Percentiles rank a stretch among this genome's conserved stretches.
Conservation (phyloP, 2,888 invertebrate species). For the Drosophila affinis region DNA sequence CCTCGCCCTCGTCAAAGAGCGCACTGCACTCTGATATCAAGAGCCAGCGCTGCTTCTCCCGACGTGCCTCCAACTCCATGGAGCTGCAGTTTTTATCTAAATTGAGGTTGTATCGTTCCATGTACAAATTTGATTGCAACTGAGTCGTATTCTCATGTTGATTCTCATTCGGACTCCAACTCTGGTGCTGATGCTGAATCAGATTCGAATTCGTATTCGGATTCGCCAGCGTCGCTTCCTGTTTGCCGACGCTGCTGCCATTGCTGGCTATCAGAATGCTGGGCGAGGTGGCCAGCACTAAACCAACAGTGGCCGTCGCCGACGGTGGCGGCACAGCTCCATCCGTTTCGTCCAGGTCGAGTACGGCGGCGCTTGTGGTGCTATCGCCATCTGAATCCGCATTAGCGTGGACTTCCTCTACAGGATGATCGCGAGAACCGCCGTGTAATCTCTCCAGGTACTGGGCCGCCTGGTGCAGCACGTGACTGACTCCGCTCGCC, state of each 20-base stretch:
- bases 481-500: conserved; percentile 73
- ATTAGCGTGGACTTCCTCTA: conserved; percentile 26
- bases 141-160: conserved; percentile 52
- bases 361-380: conserved; percentile 50
- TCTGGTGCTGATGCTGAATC: conserved; percentile 1
- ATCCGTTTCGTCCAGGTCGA: conserved; percentile 49
- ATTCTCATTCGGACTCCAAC: conserved; percentile 23
- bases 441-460: conserved; percentile 82
- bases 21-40: conserved; percentile 84
- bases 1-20: conserved; percentile 83
- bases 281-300: conserved; percentile 40
- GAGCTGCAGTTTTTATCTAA: conserved; percentile 83
- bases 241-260: conserved; percentile 55
- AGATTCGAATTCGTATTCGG: conserved; percentile 20
- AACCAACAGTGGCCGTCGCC: conserved; percentile 12
- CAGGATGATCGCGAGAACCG: conserved; percentile 55
- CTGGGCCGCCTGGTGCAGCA: conserved; percentile 78
- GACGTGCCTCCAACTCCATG: conserved; percentile 84
- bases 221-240: conserved; percentile 64
- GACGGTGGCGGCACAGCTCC: conserved; percentile 20
- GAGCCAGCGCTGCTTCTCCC: conserved; percentile 84
- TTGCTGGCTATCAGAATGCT: conserved; percentile 59
- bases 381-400: conserved; percentile 12
- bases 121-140: conserved; percentile 74
- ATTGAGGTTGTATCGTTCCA: conserved; percentile 82